phyloP scores from a whole-genome alignment of 2,113 vertebrate genomes.

The Pachycephala philippinensis region DNA sequence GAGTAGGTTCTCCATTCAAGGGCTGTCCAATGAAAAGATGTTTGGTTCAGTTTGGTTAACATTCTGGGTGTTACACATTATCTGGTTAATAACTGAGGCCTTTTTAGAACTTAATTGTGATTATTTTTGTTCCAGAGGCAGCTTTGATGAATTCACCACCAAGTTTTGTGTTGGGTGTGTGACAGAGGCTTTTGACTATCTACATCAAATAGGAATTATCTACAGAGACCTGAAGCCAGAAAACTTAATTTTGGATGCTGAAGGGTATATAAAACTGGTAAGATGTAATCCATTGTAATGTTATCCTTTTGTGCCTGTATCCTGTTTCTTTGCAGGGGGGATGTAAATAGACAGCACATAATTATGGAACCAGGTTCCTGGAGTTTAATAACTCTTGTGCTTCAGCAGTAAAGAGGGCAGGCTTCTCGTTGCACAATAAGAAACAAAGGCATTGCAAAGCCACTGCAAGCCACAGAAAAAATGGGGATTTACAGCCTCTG shows the following conservation, averaged over 20 bases:
- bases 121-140: slow-evolving; percentile 78
- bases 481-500: neutral
- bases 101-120: neutral
- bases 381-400: neutral
- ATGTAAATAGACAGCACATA: neutral
- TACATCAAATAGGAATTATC: slow-evolving; percentile 87
- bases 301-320: neutral
- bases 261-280: slow-evolving; percentile 93
- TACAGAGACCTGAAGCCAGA: slow-evolving; percentile 95
- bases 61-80: neutral
- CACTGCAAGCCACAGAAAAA: neutral
- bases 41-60: neutral
- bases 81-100: neutral
- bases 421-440: neutral
- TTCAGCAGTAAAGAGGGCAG: neutral
- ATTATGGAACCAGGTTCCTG: neutral
- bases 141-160: slow-evolving; percentile 87
- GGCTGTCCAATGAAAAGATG: neutral
- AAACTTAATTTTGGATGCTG: slow-evolving; percentile 89
- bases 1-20: neutral
- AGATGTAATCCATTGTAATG: neutral
- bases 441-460: neutral
- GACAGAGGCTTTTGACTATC: slow-evolving; percentile 90
- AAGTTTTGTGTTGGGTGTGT: slow-evolving; percentile 92
- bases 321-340: neutral